Evolutionary conservation across 2,113 vertebrate genomes (phyloP).

Genomic region (Xenus cinereus): DNA sequence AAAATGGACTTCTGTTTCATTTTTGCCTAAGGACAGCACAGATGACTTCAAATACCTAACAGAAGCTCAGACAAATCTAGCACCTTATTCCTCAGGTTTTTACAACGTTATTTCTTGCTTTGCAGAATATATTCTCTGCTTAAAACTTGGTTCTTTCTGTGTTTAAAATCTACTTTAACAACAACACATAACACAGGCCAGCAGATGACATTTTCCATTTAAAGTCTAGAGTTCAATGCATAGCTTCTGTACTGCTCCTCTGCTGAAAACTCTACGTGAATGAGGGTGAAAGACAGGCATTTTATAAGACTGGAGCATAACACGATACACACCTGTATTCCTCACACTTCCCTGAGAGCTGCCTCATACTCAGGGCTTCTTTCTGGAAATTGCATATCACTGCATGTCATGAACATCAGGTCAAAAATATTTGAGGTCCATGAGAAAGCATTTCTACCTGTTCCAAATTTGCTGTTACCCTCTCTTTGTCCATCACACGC

Average conservation of each 20-base stretch:
- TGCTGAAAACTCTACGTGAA: background rate
- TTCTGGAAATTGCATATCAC: slow-evolving; percentile 29
- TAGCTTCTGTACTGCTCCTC: background rate
- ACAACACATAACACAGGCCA: background rate
- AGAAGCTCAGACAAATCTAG: background rate
- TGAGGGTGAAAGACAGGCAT: background rate
- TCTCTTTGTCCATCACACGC: background rate
- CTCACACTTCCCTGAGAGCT: background rate
- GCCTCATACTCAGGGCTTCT: background rate
- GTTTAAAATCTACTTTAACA: background rate
- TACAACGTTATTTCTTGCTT: background rate
- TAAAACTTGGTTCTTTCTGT: background rate
- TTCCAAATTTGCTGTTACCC: background rate
- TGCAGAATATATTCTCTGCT: background rate
- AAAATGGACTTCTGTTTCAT: background rate
- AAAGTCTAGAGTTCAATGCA: background rate
- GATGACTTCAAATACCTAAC: background rate
- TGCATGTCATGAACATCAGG: background rate
- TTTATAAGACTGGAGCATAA: background rate
- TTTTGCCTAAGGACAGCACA: background rate
- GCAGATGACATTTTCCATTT: background rate
- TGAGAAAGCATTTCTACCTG: background rate
- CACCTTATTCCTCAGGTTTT: background rate
- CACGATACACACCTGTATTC: background rate
- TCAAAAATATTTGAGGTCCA: background rate